Base-by-base conservation (phyloP, 2,888 invertebrate genomes). In the Dolomedes plantarius region DNA sequence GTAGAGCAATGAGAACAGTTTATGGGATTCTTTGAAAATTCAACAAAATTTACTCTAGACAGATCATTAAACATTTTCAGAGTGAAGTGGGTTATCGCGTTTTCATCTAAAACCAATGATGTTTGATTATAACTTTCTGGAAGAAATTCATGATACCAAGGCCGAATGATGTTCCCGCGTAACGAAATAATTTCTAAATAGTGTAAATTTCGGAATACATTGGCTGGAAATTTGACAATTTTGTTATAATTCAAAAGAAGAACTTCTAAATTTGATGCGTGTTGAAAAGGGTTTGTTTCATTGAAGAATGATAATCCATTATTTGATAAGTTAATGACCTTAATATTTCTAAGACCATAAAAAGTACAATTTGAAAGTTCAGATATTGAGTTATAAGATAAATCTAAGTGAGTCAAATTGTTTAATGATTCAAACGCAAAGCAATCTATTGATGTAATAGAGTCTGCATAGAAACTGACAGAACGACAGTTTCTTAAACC, bases 21-120 rank as follows among this genome's bases (percentile, higher is more conserved):
- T 3, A 82, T 6, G 9, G 64, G 64, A n/a, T 82, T 82, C 32
- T 39, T 19, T 6, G 71, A 82, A 64, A 82, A 46, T 46, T 64
- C 64, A 1, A 82, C 13, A 7, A 28, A 23, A 11, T 76, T 13
- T 16, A 82, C 16, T 0, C 41, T 19, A 9, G 28, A 41, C 3
- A 82, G n/a, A 76, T 82, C 82, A 11, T 82, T n/a, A 27, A 82
- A 28, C 82, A 82, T 82, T 19, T 23, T 32, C 7, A n/a, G n/a
- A 1, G 82, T 82, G 11, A 82, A 50, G 28, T 71, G 31, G 16
- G 23, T 28, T 39, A 82, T 64, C 6, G 27, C 13, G 23, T 82
- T 82, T 13, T 23, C 13, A 19, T 1, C 13, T 9, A 82, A 23
- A 11, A 23, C 9, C 9, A 82, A 28, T 0, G 23, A 1, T 0